Conservation (phyloP, 2,888 invertebrate genomes). For the Dicyrtoma fusca region DNA sequence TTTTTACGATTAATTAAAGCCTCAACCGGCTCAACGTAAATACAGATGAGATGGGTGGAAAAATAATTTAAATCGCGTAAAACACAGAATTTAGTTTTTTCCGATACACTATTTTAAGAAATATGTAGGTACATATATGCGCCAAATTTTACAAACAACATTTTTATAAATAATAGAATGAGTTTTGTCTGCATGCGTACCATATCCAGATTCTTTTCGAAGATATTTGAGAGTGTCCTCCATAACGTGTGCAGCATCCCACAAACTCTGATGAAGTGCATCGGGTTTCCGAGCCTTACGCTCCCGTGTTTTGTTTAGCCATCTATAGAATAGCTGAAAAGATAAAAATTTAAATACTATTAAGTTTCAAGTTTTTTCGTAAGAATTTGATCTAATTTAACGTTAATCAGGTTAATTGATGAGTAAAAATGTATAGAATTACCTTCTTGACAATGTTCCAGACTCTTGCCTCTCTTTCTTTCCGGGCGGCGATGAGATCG, state of each 20-base stretch:
- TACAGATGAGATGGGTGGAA: not conserved
- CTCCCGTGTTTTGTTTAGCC: conserved; percentile 43
- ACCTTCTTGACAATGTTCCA: conserved; percentile 42
- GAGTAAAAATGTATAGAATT: not conserved
- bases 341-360: not conserved
- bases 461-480: conserved; percentile 33
- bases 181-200: conserved; percentile 22
- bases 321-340: conserved; percentile 36
- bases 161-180: not conserved
- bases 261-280: conserved; percentile 45
- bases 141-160: not conserved
- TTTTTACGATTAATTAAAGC: too few species aligned
- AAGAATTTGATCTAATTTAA: not conserved
- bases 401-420: too few species aligned
- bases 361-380: conserved; percentile 2
- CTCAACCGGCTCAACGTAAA: too few species aligned
- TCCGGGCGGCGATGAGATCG: conserved; percentile 37
- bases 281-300: conserved; percentile 44
- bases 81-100: not conserved
- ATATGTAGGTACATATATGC: too few species aligned
- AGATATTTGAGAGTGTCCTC: conserved; percentile 47
- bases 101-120: not conserved
- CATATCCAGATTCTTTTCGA: conserved; percentile 46
- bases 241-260: conserved; percentile 41
- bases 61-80: not conserved